Evolutionary conservation across 2,113 vertebrate genomes (phyloP), one percentile per base, ranked within the genome.

Genomic region (Tetraodon nigroviridis): DNA sequence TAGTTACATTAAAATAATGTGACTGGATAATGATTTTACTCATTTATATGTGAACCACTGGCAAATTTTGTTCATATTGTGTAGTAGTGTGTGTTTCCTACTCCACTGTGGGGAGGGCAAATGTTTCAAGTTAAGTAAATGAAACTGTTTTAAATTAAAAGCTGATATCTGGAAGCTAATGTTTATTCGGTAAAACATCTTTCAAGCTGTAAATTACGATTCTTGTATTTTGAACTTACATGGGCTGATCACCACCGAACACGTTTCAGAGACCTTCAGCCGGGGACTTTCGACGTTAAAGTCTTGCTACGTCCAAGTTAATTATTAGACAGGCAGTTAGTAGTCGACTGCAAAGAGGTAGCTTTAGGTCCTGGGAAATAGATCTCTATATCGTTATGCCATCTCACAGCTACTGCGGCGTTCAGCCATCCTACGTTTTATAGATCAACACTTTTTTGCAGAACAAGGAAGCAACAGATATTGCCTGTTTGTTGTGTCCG

Each of bases 171-270:
- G 42, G 42, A 44, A 44, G 42, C 42, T 44, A 37, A 12, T 37
- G 11, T 37, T 37, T 37, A 37, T 37, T 37, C 7, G 12, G 32
- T 12, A 37, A 37, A 37, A 37, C 11, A 37, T 37, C 32, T 17
- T 6, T 17, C 42, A 44, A 44, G 42, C 42, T 5, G n/a, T 48
- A 18, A 46, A 48, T 55, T 2, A 24, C 46, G 0, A 46, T 3
- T 41, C 1, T 45, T 21, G 1, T 15, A 48, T 55, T 47, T 18
- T 13, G 20, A 56, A 88, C 84, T 88, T 73, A 88, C 86, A 88
- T 88, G 19, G 61, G 47, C 27, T 12, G 22, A 17, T 21, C 29
- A 47, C 40, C 21, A 17, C 57, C 58, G 51, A 32, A 47, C 79
- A 85, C 81, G 84, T 80, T 84, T 63, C 18, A 10, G 12, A 10